These are phyloP conservation scores for Helarctos malayanus DNA, from an alignment of 2,797 vertebrate species.

Conservation along the genomic window DNA sequence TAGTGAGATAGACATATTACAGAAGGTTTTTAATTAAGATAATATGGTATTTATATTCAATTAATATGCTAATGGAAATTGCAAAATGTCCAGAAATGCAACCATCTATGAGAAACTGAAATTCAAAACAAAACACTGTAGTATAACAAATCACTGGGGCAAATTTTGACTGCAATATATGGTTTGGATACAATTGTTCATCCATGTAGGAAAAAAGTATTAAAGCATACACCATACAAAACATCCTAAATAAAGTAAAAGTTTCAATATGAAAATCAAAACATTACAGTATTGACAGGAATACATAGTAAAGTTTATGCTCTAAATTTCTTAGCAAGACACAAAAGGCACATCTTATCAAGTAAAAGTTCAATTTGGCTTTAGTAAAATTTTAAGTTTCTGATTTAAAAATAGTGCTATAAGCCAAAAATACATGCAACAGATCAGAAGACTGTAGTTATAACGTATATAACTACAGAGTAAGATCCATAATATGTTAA, in stretches of 20 bases:
- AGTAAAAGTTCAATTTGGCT: background rate
- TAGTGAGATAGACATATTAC: background rate
- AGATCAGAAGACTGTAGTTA: background rate
- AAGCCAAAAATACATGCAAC: background rate
- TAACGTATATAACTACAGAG: background rate
- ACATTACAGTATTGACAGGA: background rate
- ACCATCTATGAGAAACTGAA: background rate
- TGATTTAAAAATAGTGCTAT: background rate
- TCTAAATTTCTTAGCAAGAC: background rate
- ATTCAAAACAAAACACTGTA: background rate
- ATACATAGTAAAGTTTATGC: background rate
- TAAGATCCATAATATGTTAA: background rate
- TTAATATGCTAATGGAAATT: background rate
- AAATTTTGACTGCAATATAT: background rate
- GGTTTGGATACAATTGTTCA: background rate
- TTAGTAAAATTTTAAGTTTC: background rate
- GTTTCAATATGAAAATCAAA: background rate
- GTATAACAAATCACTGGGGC: background rate
- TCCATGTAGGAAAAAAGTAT: background rate
- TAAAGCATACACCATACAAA: background rate
- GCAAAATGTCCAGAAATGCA: background rate
- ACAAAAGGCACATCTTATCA: background rate
- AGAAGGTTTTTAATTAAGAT: background rate
- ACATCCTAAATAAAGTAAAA: background rate
- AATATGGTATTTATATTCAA: background rate